These are phyloP conservation scores for Homalodisca vitripennis DNA, from an alignment of 1,140 invertebrate species.

Conservation along the genomic window DNA sequence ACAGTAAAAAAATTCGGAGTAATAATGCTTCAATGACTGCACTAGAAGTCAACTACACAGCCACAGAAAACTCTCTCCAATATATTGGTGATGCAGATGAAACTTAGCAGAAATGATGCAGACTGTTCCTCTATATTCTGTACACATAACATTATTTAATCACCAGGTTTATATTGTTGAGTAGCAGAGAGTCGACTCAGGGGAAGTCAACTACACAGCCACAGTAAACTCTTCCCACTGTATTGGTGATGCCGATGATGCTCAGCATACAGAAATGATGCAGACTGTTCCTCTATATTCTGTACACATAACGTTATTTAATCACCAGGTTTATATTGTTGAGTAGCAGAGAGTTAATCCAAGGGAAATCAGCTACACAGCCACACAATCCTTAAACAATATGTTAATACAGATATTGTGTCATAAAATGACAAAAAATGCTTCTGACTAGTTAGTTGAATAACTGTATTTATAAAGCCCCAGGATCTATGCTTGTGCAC, in stretches of 20 bases:
- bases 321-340: too few relatives aligned
- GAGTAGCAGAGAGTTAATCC: too few relatives aligned
- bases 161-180: conserved; percentile 93
- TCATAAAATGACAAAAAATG: too few relatives aligned
- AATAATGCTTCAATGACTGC: too few relatives aligned
- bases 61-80: conserved; percentile 84
- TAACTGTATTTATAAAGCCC: too few relatives aligned
- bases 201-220: conserved; percentile 85
- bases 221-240: conserved; percentile 81
- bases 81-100: conserved; percentile 95
- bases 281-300: conserved; percentile 70
- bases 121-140: conserved; percentile 69
- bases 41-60: conserved; percentile 81
- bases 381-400: too few relatives aligned
- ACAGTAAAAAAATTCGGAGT: too few relatives aligned
- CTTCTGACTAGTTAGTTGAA: too few relatives aligned
- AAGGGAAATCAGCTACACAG: conserved; percentile 79
- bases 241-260: conserved; percentile 95
- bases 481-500: too few relatives aligned
- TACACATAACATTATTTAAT: conserved; percentile 54
- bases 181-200: conserved; percentile 83
- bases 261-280: conserved; percentile 89
- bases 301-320: conserved; percentile 48
- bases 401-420: too few relatives aligned
- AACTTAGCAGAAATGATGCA: conserved; percentile 87